These are phyloP conservation scores for Calameuta idolon DNA, from an alignment of 2,888 invertebrate genomes.

Conservation along the genomic window DNA sequence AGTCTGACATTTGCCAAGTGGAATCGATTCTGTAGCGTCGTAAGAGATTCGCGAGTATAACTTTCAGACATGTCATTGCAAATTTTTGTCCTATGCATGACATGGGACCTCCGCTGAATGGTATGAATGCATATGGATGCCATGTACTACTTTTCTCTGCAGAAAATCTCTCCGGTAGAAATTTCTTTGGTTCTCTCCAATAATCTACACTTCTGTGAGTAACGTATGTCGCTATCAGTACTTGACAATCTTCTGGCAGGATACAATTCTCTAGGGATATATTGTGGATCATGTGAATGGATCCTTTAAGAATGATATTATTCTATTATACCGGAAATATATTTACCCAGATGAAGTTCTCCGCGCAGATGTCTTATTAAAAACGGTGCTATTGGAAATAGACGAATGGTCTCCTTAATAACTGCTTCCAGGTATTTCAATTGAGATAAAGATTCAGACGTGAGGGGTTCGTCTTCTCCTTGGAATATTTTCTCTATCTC, in stretches of 20 bases:
- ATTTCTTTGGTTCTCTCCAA: conserved; percentile 45
- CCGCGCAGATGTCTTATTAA: conserved; percentile 37
- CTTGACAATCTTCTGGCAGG: conserved; percentile 35
- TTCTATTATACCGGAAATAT: conserved; percentile 1
- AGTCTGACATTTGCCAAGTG: conserved; percentile 18
- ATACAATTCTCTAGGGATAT: conserved; percentile 33
- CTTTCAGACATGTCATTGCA: conserved; percentile 4
- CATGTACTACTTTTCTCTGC: conserved; percentile 36
- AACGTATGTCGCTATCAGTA: conserved; percentile 31
- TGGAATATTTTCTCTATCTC: conserved; percentile 29
- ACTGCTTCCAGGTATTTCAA: conserved; percentile 38
- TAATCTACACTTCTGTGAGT: conserved; percentile 35
- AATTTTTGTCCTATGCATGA: conserved; percentile 31
- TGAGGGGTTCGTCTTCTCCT: conserved; percentile 14
- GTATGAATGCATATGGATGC: conserved; percentile 38
- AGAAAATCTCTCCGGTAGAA: conserved; percentile 43
- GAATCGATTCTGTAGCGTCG: conserved; percentile 10
- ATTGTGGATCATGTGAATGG: background rate
- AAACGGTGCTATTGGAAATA: conserved; percentile 37
- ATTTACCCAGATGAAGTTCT: conserved; percentile 34
- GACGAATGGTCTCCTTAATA: conserved; percentile 38
- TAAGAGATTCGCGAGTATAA: conserved; percentile 6
- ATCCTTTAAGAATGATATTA: conserved; percentile 4
- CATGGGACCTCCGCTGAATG: conserved; percentile 38
- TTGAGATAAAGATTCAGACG: conserved; percentile 24